A percentile compares a stretch with the other conserved stretches of the same genome.
phyloP scores from a whole-genome alignment of 2,797 vertebrate genomes.

The Lates japonicus region DNA sequence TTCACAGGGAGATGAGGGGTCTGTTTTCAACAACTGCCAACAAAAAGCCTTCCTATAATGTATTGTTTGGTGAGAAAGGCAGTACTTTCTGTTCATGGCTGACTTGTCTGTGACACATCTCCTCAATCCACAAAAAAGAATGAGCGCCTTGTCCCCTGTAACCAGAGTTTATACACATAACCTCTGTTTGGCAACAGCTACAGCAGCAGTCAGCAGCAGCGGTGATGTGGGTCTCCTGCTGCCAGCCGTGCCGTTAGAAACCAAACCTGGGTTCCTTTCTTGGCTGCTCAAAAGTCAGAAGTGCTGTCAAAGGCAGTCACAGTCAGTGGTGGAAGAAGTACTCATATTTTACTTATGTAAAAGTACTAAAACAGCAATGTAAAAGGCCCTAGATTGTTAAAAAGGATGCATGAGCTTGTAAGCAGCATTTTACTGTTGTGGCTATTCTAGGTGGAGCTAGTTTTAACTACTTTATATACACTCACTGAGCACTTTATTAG shows the following conservation, averaged over 20 bases:
- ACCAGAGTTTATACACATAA: constrained; percentile 30
- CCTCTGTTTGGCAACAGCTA: constrained; percentile 20
- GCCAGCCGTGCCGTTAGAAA: constrained; percentile 1
- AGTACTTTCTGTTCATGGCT: background rate
- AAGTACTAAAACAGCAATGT: background rate
- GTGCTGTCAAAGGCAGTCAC: background rate
- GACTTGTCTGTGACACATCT: constrained; percentile 3
- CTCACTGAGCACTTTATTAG: too few species aligned
- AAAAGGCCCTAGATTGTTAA: background rate
- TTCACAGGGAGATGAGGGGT: background rate
- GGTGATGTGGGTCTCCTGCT: constrained; percentile 14
- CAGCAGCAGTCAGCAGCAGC: constrained; percentile 33
- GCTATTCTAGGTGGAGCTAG: too few species aligned
- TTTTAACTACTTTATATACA: too few species aligned
- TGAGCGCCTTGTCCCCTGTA: background rate
- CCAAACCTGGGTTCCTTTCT: constrained; percentile 31
- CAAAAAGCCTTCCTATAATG: background rate
- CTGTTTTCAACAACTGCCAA: background rate
- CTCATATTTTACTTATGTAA: background rate
- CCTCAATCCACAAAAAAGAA: constrained; percentile 6
- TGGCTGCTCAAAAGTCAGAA: background rate
- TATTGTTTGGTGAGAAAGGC: constrained; percentile 5
- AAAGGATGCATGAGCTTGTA: too few species aligned
- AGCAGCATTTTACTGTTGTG: too few species aligned
- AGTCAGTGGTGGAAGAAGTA: background rate